Evolutionary conservation across 2,113 vertebrate species (phyloP).

Genomic region (Nipponia nippon): DNA sequence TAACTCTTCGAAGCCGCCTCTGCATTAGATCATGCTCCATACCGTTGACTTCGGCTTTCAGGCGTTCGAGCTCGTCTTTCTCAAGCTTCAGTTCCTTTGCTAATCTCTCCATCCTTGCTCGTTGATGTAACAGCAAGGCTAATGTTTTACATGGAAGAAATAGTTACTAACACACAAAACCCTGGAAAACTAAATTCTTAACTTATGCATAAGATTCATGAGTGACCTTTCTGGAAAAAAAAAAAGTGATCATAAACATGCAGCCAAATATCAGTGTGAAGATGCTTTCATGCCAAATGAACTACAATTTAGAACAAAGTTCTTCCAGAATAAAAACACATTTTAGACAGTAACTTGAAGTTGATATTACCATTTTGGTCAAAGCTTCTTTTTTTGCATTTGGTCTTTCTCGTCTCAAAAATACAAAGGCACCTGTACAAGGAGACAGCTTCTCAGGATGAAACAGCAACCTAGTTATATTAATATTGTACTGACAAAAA

Average conservation of each 20-base stretch:
- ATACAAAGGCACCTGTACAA: slow-evolving; percentile 56
- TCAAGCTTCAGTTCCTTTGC: slow-evolving; percentile 90
- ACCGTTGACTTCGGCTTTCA: slow-evolving; percentile 93
- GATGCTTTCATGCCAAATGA: slow-evolving; percentile 48
- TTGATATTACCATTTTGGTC: slow-evolving; percentile 57
- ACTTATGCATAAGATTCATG: neutral
- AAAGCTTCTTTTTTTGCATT: slow-evolving; percentile 53
- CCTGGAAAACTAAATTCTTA: neutral
- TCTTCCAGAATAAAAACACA: slow-evolving; percentile 28
- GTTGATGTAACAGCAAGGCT: slow-evolving; percentile 97
- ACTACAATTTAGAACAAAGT: neutral
- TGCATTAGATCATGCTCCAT: slow-evolving; percentile 98
- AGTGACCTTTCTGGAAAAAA: slow-evolving; percentile 39
- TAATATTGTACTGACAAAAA: neutral
- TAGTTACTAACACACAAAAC: slow-evolving; percentile 9
- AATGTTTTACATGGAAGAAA: slow-evolving; percentile 31
- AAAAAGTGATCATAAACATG: slow-evolving; percentile 35
- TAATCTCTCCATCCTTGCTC: slow-evolving; percentile 96
- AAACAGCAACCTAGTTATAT: slow-evolving; percentile 35
- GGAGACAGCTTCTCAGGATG: slow-evolving; percentile 51
- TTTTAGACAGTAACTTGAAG: slow-evolving; percentile 38
- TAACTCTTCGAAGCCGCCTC: slow-evolving; percentile 92
- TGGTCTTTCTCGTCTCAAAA: slow-evolving; percentile 57
- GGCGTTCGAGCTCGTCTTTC: slow-evolving; percentile 88
- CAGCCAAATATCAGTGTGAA: slow-evolving; percentile 37